Conservation (phyloP, 2,797 vertebrate species). For the Phalloptychus januarius region DNA sequence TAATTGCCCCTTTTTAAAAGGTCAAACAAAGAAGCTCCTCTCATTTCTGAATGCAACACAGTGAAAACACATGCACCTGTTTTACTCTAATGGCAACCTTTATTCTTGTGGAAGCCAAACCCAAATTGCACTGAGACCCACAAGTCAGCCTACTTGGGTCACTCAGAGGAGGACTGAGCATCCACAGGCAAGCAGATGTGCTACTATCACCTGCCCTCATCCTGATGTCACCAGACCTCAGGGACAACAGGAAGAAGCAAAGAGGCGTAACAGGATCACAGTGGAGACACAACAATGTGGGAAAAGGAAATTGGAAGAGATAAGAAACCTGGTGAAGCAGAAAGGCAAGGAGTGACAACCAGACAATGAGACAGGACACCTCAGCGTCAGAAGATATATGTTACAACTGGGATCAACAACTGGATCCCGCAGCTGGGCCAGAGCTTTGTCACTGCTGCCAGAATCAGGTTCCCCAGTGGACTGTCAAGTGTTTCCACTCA, state of each 20-base stretch:
- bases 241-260: conserved; percentile 46
- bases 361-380: conserved; percentile 48
- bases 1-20: conserved; percentile 55
- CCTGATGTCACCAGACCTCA: conserved; percentile 54
- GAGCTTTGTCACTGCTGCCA: conserved; percentile 61
- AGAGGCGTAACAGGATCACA: conserved; percentile 59
- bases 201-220: conserved; percentile 67
- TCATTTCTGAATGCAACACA: conserved; percentile 35
- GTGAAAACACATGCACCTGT: conserved; percentile 61
- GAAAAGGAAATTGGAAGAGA: conserved; percentile 63
- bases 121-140: conserved; percentile 34
- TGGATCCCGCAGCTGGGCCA: conserved; percentile 67
- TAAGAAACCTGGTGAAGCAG: conserved; percentile 55
- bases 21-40: conserved; percentile 43
- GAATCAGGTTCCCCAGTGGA: conserved; percentile 59
- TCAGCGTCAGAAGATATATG: conserved; percentile 43
- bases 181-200: conserved; percentile 63
- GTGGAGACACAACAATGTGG: conserved; percentile 53
- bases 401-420: conserved; percentile 60
- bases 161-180: conserved; percentile 24
- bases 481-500: conserved; percentile 53
- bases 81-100: conserved; percentile 52
- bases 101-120: conserved; percentile 43
- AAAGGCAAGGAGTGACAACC: conserved; percentile 34
- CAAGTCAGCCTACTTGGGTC: conserved; percentile 31